Evolutionary conservation across 2,113 vertebrate genomes (phyloP).

Genomic region (Xiphophorus maculatus): DNA sequence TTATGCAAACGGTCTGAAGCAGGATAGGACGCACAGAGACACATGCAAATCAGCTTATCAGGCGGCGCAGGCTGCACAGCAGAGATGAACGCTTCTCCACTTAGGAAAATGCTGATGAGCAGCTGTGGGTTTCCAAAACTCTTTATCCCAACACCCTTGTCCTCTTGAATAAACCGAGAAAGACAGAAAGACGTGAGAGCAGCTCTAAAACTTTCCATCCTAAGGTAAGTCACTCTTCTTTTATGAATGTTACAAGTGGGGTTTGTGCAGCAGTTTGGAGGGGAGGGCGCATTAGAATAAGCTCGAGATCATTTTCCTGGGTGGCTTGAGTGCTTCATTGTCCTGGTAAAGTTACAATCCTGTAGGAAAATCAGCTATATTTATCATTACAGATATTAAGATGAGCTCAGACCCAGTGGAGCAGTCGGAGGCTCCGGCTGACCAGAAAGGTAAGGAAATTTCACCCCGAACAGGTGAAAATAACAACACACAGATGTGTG

Average conservation of each 20-base stretch:
- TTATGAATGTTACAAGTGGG: conserved; percentile 88
- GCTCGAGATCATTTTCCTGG: conserved; percentile 87
- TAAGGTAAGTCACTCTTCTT: conserved; percentile 63
- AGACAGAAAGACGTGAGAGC: conserved; percentile 20
- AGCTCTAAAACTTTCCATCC: conserved; percentile 1
- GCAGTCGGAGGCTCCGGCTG: conserved; percentile 81
- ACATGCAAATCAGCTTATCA: conserved; percentile 86
- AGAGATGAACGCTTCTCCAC: conserved; percentile 72
- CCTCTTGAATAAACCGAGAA: conserved; percentile 24
- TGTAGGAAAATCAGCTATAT: conserved; percentile 91
- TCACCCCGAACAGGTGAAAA: background rate
- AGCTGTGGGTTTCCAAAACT: conserved; percentile 53
- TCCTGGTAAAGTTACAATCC: conserved; percentile 83
- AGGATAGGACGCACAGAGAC: conserved; percentile 82
- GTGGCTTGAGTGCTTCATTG: conserved; percentile 77
- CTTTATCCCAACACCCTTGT: conserved; percentile 28
- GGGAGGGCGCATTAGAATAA: conserved; percentile 87
- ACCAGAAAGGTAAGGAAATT: conserved; percentile 87
- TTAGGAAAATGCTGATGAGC: conserved; percentile 76
- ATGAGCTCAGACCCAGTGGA: conserved; percentile 92
- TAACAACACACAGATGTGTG: background rate
- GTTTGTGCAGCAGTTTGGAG: conserved; percentile 41
- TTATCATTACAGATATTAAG: conserved; percentile 92
- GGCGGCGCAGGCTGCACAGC: conserved; percentile 59
- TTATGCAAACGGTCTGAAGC: conserved; percentile 89